Conservation (phyloP, 2,888 invertebrate genomes). For the Geotrupes spiniger region DNA sequence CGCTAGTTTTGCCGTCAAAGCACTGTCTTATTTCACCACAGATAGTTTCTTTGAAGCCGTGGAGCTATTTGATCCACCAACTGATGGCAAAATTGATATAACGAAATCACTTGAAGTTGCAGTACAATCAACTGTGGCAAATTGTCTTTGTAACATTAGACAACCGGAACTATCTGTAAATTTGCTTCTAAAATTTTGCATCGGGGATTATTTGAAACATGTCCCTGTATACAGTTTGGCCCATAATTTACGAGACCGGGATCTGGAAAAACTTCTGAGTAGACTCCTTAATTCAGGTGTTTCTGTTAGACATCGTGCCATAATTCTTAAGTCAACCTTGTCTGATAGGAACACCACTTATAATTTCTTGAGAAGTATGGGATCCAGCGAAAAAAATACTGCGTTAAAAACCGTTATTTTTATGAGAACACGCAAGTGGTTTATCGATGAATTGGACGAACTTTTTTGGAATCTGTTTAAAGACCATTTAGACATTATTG, state of each 20-base stretch:
- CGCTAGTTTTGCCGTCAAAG: neutral
- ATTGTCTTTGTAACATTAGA: neutral
- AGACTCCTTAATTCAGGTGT: neutral
- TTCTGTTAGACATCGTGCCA: neutral
- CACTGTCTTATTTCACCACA: neutral
- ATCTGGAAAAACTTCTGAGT: neutral
- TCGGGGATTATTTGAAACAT: neutral
- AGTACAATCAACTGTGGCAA: neutral
- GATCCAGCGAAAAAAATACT: too few relatives aligned
- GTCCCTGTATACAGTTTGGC: neutral
- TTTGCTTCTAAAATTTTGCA: neutral
- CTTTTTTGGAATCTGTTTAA: too few relatives aligned
- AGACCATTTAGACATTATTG: too few relatives aligned
- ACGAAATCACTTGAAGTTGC: neutral
- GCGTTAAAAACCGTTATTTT: too few relatives aligned
- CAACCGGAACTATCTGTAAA: neutral
- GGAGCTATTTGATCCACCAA: neutral
- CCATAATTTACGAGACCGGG: neutral
- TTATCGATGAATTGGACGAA: too few relatives aligned
- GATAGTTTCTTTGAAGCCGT: neutral
- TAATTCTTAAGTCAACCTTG: neutral
- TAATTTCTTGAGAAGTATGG: neutral
- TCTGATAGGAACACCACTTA: neutral
- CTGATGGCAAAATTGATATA: neutral
- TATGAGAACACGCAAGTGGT: too few relatives aligned